Conservation (phyloP, 2,113 vertebrate genomes). For the Phylloscopus trochilus region DNA sequence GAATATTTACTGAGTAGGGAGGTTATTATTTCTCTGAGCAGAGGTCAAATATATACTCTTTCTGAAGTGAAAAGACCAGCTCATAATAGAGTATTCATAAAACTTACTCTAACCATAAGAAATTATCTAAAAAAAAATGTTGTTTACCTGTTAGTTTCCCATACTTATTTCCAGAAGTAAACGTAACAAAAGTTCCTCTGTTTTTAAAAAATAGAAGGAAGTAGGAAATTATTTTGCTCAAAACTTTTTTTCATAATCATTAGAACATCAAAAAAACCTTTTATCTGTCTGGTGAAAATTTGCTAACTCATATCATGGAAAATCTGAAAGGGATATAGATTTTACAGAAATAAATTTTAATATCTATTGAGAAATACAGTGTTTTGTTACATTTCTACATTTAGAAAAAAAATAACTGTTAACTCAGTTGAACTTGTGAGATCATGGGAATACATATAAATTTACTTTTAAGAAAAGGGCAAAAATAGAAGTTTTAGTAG, state of each 20-base stretch:
- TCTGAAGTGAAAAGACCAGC: background rate
- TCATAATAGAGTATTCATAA: background rate
- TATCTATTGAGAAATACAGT: background rate
- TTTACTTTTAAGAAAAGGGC: background rate
- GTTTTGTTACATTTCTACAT: background rate
- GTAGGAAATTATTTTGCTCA: background rate
- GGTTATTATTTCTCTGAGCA: background rate
- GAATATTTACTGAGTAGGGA: background rate
- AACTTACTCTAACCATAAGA: background rate
- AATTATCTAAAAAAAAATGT: background rate
- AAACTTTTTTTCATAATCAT: background rate
- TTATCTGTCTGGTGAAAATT: background rate
- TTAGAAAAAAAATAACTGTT: background rate
- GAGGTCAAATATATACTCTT: background rate
- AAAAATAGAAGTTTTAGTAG: background rate
- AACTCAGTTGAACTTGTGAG: background rate
- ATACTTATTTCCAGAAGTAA: background rate
- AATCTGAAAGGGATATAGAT: background rate
- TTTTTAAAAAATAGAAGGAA: background rate
- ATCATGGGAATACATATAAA: background rate
- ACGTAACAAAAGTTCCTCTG: rapidly evolving
- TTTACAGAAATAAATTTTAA: background rate
- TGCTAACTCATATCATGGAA: background rate
- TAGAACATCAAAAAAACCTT: background rate
- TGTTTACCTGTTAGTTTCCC: background rate